Evolutionary conservation across 2,113 vertebrate genomes (phyloP), one percentile per base, ranked within the genome.

Genomic region (Heteronetta atricapilla): DNA sequence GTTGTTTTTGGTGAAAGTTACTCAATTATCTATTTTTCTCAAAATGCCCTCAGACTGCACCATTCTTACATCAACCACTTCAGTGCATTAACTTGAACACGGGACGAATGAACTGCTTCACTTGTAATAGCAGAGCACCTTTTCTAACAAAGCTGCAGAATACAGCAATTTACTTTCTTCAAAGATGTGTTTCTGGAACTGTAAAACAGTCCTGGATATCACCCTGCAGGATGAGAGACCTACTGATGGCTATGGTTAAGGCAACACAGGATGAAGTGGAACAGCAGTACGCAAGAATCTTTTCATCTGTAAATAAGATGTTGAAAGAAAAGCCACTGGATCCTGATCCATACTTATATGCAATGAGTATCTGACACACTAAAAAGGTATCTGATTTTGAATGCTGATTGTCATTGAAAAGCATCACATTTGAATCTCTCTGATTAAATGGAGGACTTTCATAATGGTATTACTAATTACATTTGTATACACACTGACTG

Each of bases 371-470:
- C 36, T 88, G 48, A 58, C 68, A 67, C 86, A 56, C 22, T 75
- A 74, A 95, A 74, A 86, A 86, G 10, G 33, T 64, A 56, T 90
- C 82, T 92, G 66, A 72, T 90, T 89, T 88, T n/a, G 23, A 86
- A 94, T 72, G 42, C 60, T 83, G 64, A 74, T 91, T 93, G 67
- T 83, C 70, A 15, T 19, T 86, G 82, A 76, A 82, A 88, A 91
- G 46, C 22, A 74, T 77, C 42, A 72, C 60, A 67, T 93, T 81
- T 95, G 72, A 90, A 90, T 88, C 29, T 80, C 68, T 77, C 76
- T 94, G 86, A 94, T 95, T 96, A 95, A 93, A 90, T 72, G 38
- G 69, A 95, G 75, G 73, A 88, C 82, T 95, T 93, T 91, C 44
- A 88, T 93, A 96, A 81, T 53, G 60, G 21, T 26, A 82, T 93